Evolutionary conservation across 2,888 invertebrate species (phyloP).

Genomic region (Volucella inanis): DNA sequence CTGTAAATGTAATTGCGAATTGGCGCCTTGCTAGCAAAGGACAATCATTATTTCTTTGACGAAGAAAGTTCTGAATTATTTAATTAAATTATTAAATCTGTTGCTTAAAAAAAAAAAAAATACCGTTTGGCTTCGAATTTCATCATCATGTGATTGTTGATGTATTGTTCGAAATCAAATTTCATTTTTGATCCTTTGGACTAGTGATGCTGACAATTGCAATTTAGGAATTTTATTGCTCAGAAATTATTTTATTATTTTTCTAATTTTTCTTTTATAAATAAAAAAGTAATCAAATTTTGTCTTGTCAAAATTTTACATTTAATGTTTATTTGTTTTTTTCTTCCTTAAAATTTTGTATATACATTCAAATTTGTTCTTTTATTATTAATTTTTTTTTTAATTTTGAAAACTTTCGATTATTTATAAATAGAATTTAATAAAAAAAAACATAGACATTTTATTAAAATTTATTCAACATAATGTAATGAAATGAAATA

Average conservation of each 20-base stretch:
- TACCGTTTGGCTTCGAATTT: conserved; percentile 30
- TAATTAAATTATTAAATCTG: conserved; percentile 52
- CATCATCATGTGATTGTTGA: background rate
- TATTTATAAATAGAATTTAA: conserved; percentile 63
- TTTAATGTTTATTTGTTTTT: conserved; percentile 24
- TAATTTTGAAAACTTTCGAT: conserved; percentile 48
- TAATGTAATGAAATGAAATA: conserved; percentile 56
- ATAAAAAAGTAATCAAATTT: conserved; percentile 43
- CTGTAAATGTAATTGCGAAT: conserved; percentile 76
- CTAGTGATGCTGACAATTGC: conserved; percentile 82
- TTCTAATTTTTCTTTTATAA: conserved; percentile 32
- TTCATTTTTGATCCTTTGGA: conserved; percentile 78
- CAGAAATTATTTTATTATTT: conserved; percentile 23
- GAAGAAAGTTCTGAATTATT: conserved; percentile 40
- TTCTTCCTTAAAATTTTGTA: conserved; percentile 47
- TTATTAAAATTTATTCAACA: conserved; percentile 52
- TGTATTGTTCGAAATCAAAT: conserved; percentile 42
- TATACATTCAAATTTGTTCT: conserved; percentile 61
- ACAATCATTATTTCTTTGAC: conserved; percentile 54
- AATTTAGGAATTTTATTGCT: conserved; percentile 64
- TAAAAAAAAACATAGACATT: conserved; percentile 33
- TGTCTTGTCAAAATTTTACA: conserved; percentile 59
- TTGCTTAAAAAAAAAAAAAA: conserved; percentile 38
- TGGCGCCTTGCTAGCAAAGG: conserved; percentile 83
- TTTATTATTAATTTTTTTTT: conserved; percentile 40